Percentiles rank a stretch among this genome's conserved stretches.
phyloP scores from a whole-genome alignment of 2,113 vertebrate genomes.

The Mus pahari region DNA sequence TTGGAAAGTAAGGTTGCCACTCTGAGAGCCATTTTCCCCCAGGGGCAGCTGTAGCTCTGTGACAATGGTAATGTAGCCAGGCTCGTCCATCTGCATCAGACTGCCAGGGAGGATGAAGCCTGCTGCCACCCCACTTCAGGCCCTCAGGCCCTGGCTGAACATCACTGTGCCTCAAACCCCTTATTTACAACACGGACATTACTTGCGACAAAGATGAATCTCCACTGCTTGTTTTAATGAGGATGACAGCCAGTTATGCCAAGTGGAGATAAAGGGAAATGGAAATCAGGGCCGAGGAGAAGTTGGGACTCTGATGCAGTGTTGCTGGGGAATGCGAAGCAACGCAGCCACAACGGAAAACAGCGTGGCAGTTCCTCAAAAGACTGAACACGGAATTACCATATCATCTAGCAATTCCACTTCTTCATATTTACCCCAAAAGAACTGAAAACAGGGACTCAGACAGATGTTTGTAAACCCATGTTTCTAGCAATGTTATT shows the following conservation, averaged over 20 bases:
- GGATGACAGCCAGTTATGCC: not conserved
- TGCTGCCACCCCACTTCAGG: not conserved
- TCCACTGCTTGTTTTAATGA: not conserved
- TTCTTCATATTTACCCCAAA: not conserved
- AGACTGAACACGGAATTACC: not conserved
- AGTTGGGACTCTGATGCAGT: not conserved
- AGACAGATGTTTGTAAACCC: not conserved
- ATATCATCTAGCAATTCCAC: not conserved
- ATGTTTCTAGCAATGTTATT: not conserved
- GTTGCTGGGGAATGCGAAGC: not conserved
- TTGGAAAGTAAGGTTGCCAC: not conserved
- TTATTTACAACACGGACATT: not conserved
- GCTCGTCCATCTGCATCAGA: not conserved
- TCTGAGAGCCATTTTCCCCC: not conserved
- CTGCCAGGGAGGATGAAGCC: not conserved
- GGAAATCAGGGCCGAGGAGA: not conserved
- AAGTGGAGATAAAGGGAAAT: not conserved
- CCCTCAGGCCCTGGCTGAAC: not conserved
- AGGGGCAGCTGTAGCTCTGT: fast-evolving
- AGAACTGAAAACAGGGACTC: not conserved
- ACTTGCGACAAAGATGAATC: not conserved
- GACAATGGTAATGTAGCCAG: not conserved
- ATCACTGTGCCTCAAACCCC: not conserved
- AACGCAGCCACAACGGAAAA: not conserved
- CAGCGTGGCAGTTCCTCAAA: not conserved